Evolutionary conservation across 2,888 invertebrate genomes (phyloP), one percentile per base, ranked within the genome.

Genomic region (Pemphredon lugubris): DNA sequence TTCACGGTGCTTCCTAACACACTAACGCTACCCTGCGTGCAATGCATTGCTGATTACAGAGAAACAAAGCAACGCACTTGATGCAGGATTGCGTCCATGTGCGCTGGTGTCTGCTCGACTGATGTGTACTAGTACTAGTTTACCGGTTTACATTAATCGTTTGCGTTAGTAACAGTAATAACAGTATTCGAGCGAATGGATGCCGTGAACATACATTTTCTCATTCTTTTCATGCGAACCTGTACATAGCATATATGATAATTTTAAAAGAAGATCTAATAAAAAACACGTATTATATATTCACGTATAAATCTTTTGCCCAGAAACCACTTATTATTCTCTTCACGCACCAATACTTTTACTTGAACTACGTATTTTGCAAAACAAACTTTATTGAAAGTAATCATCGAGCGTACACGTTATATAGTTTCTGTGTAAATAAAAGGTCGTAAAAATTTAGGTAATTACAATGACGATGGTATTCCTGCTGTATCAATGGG

Each of bases 1-100:
- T 50, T 61, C 42, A n/a, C 58, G 87, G 76, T 83, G 88, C 69
- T 79, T 78, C 71, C 72, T 66, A 86, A 79, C 88, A 88, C 84
- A 83, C 86, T 82, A 86, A 87, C 80, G 84, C 87, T 87, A 88
- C 70, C 89, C 89, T 87, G 89, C 89, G 86, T 82, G 85, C 89
- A 89, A 88, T 88, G 89, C 88, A 88, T 89, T 89, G 89, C 88
- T 87, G 78, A 85, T 86, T 84, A 59, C 64, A 77, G 51, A 77
- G 64, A 64, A 71, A 83, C 84, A 82, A 83, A 88, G 87, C 89
- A 89, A 89, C 85, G 89, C 89, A 89, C 88, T 89, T 89, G 89
- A 89, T 89, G 89, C 89, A 89, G 89, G 89, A 89, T 89, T 85
- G 85, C 86, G 83, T 83, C 83, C 79, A 82, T 82, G 79, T 85